Evolutionary conservation across 2,797 vertebrate genomes (phyloP).

Genomic region (Cichlasoma orientale): DNA sequence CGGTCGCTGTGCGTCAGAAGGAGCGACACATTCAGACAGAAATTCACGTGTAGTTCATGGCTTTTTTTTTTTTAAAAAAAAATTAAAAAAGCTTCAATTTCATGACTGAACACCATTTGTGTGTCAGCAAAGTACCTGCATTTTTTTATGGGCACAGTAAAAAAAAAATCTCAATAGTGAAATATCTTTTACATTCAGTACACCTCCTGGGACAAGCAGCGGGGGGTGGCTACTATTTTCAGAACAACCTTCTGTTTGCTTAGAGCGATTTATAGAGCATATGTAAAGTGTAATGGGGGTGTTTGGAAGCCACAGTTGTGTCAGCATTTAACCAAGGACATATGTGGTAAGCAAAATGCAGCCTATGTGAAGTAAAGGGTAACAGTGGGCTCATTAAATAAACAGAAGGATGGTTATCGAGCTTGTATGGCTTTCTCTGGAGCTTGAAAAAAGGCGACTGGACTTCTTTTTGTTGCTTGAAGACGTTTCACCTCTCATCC

Average conservation of each 20-base stretch:
- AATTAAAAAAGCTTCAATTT: background rate
- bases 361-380: background rate
- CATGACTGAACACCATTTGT: background rate
- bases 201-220: background rate
- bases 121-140: background rate
- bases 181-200: background rate
- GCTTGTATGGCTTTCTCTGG: background rate
- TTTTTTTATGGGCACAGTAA: background rate
- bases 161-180: background rate
- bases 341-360: background rate
- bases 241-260: slow-evolving; percentile 32
- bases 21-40: background rate
- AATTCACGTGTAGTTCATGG: background rate
- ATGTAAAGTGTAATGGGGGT: slow-evolving; percentile 7
- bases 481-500: no score
- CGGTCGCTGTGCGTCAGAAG: background rate
- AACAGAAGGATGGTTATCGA: background rate
- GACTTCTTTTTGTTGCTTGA: no score
- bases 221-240: slow-evolving; percentile 22
- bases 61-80: background rate
- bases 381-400: background rate
- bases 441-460: no score
- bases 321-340: slow-evolving; percentile 13
- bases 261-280: slow-evolving; percentile 10
- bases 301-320: slow-evolving; percentile 2